Percentiles rank a stretch among this genome's conserved stretches.
Conservation (phyloP, 1,140 invertebrate species). For the Drosophila pruinosa region DNA sequence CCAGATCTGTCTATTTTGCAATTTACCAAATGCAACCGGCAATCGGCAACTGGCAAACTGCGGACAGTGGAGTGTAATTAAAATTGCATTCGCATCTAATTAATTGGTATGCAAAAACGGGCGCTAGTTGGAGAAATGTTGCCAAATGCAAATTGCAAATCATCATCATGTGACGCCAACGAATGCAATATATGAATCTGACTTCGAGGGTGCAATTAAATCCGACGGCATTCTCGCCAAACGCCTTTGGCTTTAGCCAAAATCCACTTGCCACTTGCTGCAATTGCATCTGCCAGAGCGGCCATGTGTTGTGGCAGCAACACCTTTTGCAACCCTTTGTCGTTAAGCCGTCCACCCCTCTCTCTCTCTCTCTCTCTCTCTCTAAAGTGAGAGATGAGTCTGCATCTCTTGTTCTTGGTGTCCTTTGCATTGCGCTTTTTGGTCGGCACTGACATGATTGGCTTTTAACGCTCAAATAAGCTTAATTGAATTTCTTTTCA, state of each 20-base stretch:
- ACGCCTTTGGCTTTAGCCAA: constrained; percentile 52
- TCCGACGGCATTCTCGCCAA: constrained; percentile 56
- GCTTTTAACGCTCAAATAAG: constrained; percentile 83
- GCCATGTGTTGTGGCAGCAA: constrained; percentile 61
- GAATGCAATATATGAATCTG: constrained; percentile 11
- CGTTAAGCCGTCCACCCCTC: constrained; percentile 12
- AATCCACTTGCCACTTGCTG: constrained; percentile 39
- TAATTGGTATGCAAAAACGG: constrained; percentile 82
- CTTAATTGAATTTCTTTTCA: constrained; percentile 82
- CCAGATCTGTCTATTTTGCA: constrained; percentile 45
- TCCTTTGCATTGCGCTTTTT: constrained; percentile 69
- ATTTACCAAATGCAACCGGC: constrained; percentile 65
- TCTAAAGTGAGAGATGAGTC: neutral
- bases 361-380: neutral
- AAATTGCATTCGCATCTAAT: constrained; percentile 83
- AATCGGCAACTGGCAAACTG: neutral
- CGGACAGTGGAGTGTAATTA: constrained; percentile 71
- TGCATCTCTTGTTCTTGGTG: constrained; percentile 22
- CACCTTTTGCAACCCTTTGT: constrained; percentile 69
- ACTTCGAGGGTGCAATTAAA: constrained; percentile 60
- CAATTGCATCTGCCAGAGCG: constrained; percentile 30
- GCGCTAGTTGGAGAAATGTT: constrained; percentile 43
- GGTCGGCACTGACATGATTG: constrained; percentile 74
- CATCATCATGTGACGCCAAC: constrained; percentile 17
- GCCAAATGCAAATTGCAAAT: constrained; percentile 69